Evolutionary conservation across 2,113 vertebrate genomes (phyloP), one percentile per base, ranked within the genome.

Genomic region (Lophochroa leadbeateri): DNA sequence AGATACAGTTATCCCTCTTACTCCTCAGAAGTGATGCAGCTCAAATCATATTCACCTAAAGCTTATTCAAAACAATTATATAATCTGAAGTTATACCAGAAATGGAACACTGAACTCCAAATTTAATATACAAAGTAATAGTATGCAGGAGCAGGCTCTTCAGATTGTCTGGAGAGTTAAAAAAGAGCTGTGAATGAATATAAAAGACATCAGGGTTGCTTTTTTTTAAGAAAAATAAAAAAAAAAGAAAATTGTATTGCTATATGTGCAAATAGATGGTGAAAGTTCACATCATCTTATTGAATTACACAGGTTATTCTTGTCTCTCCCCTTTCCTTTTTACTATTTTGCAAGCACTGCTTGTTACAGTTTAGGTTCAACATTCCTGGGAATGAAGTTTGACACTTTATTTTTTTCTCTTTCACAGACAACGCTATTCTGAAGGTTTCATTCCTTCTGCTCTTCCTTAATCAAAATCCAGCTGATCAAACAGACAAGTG

Each of bases 241-340:
- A 58, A n/a, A 23, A 58, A 29, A 33, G 11, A 57, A 67, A 11
- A 8, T 0, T 2, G 2, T 24, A 44, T 13, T 71, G 3, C 7
- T 65, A 1, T 12, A 24, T 25, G 24, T 68, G 39, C 47, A 77
- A 95, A 90, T 55, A 44, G 2, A 50, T 53, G 43, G 44, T 53
- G n/a, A 57, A 90, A 58, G 4, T 64, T 84, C 9, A 43, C 23
- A 57, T 27, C 6, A 41, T 31, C 11, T 46, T 58, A 55, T 2
- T 71, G 55, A 79, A 71, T 43, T 50, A 74, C 9, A 70, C 3
- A 15, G 39, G 13, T 75, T 69, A 39, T 47, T 76, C 57, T 63
- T 25, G 6, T 17, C 28, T 57, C 20, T 86, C 39, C 47, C 49
- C 25, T 65, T 86, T 58, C 18, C 5, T 60, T 64, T 49, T 71